Percentiles rank a stretch among this genome's conserved stretches.
These are phyloP conservation scores for Nemapogon koenigi DNA, from an alignment of 2,888 invertebrate species.

Conservation along the genomic window DNA sequence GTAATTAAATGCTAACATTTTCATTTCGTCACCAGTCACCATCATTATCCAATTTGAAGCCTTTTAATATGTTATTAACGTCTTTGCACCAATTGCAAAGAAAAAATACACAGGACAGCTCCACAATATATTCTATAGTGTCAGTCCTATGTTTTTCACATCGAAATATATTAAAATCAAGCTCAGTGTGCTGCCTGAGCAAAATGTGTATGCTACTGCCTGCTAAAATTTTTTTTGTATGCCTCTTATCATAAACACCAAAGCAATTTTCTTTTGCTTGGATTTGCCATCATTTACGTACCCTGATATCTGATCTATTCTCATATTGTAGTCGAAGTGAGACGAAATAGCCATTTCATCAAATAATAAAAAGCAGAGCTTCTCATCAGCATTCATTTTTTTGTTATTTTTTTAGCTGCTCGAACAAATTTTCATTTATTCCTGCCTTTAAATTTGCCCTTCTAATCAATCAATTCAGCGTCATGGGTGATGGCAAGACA, in stretches of 20 bases:
- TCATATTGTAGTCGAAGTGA: neutral
- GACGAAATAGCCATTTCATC: too few species aligned
- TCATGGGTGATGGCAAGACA: neutral
- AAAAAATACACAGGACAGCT: slow-evolving; percentile 5
- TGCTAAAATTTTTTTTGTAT: slow-evolving; percentile 17
- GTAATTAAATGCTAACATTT: too few species aligned
- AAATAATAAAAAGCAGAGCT: too few species aligned
- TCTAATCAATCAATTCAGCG: too few species aligned
- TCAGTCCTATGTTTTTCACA: neutral
- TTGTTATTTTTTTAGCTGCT: neutral
- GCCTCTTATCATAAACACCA: slow-evolving; percentile 15
- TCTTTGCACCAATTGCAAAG: slow-evolving; percentile 11
- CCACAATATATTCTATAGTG: neutral
- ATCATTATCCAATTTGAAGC: too few species aligned
- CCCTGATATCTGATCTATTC: neutral
- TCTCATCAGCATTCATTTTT: too few species aligned
- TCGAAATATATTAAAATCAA: neutral
- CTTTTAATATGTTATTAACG: slow-evolving; percentile 9
- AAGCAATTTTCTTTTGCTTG: slow-evolving; percentile 8
- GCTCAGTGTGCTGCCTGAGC: slow-evolving; percentile 9
- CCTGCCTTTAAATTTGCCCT: too few species aligned
- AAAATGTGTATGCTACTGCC: slow-evolving; percentile 14
- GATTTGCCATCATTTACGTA: too few species aligned
- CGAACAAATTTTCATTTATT: too few species aligned
- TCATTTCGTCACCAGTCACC: too few species aligned